Evolutionary conservation across 2,888 invertebrate genomes (phyloP).

Genomic region (Molorchus minor): DNA sequence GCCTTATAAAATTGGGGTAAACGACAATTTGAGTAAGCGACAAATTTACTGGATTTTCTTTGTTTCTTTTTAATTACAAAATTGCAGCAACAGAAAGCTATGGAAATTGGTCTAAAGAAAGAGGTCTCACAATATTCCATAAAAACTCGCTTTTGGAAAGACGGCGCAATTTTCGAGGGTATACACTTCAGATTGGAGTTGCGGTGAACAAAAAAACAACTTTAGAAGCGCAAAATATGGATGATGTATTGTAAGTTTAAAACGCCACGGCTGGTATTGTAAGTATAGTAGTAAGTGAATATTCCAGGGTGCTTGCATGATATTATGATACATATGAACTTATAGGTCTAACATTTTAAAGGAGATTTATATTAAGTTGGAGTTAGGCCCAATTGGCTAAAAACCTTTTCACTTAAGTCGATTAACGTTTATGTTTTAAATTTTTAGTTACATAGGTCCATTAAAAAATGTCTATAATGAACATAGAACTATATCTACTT

Average conservation of each 20-base stretch:
- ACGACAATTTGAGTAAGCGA: slow-evolving; percentile 26
- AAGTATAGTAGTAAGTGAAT: no score
- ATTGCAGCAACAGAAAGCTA: slow-evolving; percentile 38
- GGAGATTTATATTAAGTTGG: no score
- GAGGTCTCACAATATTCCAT: slow-evolving; percentile 19
- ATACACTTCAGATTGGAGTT: slow-evolving; percentile 21
- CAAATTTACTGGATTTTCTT: neutral
- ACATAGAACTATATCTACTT: no score
- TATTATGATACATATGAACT: no score
- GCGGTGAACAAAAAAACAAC: slow-evolving; percentile 34
- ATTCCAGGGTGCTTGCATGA: no score
- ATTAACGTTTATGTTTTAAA: no score
- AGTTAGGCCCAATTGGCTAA: no score
- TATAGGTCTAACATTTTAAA: no score
- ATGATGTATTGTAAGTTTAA: slow-evolving; percentile 36
- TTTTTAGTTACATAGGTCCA: no score
- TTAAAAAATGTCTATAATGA: no score
- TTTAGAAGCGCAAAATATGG: slow-evolving; percentile 28
- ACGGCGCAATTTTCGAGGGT: slow-evolving; percentile 36
- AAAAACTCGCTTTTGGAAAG: slow-evolving; percentile 21
- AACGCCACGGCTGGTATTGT: no score
- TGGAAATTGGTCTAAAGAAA: slow-evolving; percentile 36
- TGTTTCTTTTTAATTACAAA: slow-evolving; percentile 13
- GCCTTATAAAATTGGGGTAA: slow-evolving; percentile 32
- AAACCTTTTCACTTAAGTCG: no score